These are phyloP conservation scores for Drosophila yakuba DNA, from an alignment of 1,140 invertebrate species.

Conservation along the genomic window DNA sequence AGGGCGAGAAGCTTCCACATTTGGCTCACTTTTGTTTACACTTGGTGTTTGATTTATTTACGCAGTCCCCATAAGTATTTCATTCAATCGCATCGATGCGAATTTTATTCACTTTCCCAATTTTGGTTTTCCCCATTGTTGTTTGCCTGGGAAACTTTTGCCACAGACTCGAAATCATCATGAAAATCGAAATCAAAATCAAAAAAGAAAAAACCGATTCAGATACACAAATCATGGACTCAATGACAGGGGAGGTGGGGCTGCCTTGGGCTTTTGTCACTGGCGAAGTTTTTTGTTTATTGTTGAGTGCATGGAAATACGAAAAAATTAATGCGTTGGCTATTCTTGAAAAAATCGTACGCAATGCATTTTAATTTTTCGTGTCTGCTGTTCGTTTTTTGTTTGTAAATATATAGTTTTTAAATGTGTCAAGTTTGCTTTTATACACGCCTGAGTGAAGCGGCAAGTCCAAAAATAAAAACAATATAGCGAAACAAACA, in stretches of 20 bases:
- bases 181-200: background rate
- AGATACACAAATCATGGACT: constrained; percentile 33
- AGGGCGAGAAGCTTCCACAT: constrained; percentile 13
- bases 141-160: constrained; percentile 18
- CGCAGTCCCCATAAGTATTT: constrained; percentile 66
- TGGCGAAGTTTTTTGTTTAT: constrained; percentile 29
- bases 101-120: constrained; percentile 44
- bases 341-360: constrained; percentile 73
- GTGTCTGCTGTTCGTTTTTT: constrained; percentile 36
- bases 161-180: background rate
- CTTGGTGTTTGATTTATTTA: constrained; percentile 65
- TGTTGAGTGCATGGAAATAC: constrained; percentile 35
- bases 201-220: constrained; percentile 1
- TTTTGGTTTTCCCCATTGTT: constrained; percentile 8
- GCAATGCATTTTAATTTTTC: constrained; percentile 70
- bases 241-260: constrained; percentile 16
- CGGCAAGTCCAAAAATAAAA: background rate
- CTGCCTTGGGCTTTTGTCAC: constrained; percentile 38
- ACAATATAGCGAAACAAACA: constrained; percentile 20
- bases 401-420: constrained; percentile 55
- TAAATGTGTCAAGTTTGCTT: constrained; percentile 80
- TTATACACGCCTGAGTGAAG: constrained; percentile 43
- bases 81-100: constrained; percentile 52
- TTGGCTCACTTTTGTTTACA: constrained; percentile 73
- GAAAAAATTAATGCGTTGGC: constrained; percentile 71